These are phyloP conservation scores for Stictonetta naevosa DNA, from an alignment of 2,113 vertebrate species.

Conservation along the genomic window DNA sequence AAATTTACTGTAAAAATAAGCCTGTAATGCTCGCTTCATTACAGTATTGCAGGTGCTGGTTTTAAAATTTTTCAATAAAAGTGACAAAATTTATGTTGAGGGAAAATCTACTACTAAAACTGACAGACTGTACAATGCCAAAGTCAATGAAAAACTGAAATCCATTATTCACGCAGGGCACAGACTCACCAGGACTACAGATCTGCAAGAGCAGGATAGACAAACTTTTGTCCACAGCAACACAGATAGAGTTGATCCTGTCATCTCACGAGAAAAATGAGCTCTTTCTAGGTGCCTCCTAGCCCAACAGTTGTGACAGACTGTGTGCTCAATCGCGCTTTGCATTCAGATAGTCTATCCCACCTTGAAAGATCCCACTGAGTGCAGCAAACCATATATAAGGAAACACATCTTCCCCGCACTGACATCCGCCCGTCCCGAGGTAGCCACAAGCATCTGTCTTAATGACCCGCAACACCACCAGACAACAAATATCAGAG, in stretches of 20 bases:
- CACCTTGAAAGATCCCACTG: conserved; percentile 37
- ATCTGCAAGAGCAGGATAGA: not conserved
- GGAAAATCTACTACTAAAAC: not conserved
- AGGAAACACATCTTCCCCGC: conserved; percentile 32
- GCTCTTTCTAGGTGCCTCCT: not conserved
- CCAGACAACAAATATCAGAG: conserved; percentile 49
- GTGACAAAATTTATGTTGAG: not conserved
- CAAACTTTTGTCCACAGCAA: conserved; percentile 6
- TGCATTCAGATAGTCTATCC: conserved; percentile 38
- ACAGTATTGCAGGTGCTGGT: not conserved
- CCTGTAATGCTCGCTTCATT: not conserved
- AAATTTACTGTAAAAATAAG: not conserved
- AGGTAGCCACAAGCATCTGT: conserved; percentile 62
- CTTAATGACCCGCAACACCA: conserved; percentile 49
- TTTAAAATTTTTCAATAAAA: not conserved
- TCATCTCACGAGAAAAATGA: conserved; percentile 14
- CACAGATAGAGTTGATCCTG: not conserved
- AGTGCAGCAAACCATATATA: conserved; percentile 35
- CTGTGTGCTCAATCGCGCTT: not conserved
- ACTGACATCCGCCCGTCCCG: conserved; percentile 17
- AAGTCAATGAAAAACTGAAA: conserved; percentile 3
- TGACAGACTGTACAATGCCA: not conserved
- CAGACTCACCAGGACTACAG: not conserved
- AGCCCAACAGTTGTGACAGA: conserved; percentile 6
- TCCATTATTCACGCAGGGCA: not conserved